phyloP scores from a whole-genome alignment of 2,113 vertebrate species.

The Chiloscyllium plagiosum region DNA sequence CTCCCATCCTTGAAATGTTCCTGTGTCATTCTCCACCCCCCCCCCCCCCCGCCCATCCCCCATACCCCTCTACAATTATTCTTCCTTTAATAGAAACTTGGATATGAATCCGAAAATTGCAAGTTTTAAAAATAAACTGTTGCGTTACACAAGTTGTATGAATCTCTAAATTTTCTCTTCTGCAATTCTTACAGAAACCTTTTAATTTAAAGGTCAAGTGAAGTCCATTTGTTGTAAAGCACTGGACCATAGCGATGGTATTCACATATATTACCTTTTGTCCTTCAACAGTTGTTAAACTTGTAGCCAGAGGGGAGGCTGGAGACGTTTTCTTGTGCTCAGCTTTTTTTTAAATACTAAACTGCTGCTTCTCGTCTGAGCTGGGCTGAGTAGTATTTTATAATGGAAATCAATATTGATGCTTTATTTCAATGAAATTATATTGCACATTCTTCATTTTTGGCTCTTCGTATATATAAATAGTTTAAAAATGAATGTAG shows the following conservation, averaged over 20 bases:
- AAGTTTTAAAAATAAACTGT: not conserved
- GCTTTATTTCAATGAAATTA: conserved; percentile 46
- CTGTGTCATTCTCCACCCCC: not conserved
- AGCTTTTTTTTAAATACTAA: conserved; percentile 46
- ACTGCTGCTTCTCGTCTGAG: conserved; percentile 47
- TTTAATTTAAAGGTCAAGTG: conserved; percentile 61
- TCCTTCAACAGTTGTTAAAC: conserved; percentile 63
- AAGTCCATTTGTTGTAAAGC: conserved; percentile 57
- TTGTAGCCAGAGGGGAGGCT: conserved; percentile 54
- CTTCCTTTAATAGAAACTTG: not conserved
- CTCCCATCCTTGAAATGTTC: conserved; percentile 16
- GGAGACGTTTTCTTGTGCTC: conserved; percentile 46
- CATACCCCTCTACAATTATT: not conserved
- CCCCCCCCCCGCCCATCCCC: no score
- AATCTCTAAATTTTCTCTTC: conserved; percentile 50
- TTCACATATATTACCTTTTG: conserved; percentile 61
- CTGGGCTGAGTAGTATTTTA: conserved; percentile 64
- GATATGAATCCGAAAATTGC: no score
- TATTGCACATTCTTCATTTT: conserved; percentile 12
- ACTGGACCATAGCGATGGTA: conserved; percentile 55
- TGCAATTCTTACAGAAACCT: conserved; percentile 55
- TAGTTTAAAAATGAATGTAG: not conserved
- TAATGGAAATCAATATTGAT: conserved; percentile 64
- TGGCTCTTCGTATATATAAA: not conserved
- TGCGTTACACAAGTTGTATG: conserved; percentile 13